A percentile compares a stretch with the other conserved stretches of the same genome.
Conservation (phyloP, 2,797 vertebrate species). For the Zenarchopterus dispar region DNA sequence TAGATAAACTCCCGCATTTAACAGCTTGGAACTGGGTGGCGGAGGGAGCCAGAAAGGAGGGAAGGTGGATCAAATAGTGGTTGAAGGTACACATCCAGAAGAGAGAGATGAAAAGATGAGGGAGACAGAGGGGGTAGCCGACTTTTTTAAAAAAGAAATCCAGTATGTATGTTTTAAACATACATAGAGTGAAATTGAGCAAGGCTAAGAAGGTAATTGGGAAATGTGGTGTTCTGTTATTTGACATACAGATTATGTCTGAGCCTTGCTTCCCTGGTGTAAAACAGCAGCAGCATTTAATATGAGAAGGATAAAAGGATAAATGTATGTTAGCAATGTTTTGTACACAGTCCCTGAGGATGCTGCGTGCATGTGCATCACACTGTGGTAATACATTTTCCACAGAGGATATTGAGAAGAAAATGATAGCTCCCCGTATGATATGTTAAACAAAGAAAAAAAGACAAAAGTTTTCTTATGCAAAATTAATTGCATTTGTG, state of each 20-base stretch:
- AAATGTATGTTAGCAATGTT: slow-evolving; percentile 39
- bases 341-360: slow-evolving; percentile 38
- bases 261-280: slow-evolving; percentile 6
- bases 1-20: slow-evolving; percentile 76
- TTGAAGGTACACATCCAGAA: slow-evolving; percentile 34
- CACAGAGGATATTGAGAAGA: slow-evolving; percentile 8
- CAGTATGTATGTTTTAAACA: slow-evolving; percentile 56
- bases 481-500: no score
- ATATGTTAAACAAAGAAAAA: slow-evolving; percentile 27
- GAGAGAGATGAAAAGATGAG: slow-evolving; percentile 41
- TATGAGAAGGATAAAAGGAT: slow-evolving; percentile 42
- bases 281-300: slow-evolving; percentile 31
- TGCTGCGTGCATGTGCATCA: slow-evolving; percentile 24
- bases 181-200: slow-evolving; percentile 36
- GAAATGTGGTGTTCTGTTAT: slow-evolving; percentile 5
- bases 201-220: slow-evolving; percentile 14
- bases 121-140: slow-evolving; percentile 47
- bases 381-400: slow-evolving; percentile 33
- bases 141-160: slow-evolving; percentile 44
- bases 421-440: slow-evolving; percentile 5
- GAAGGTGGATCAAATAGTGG: slow-evolving; percentile 38
- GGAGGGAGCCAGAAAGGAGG: slow-evolving; percentile 19
- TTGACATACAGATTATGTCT: slow-evolving; percentile 13
- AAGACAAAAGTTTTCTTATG: no score
- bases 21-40: slow-evolving; percentile 64